Evolutionary conservation across 2,113 vertebrate species (phyloP).

Genomic region (Lutjanus erythropterus): DNA sequence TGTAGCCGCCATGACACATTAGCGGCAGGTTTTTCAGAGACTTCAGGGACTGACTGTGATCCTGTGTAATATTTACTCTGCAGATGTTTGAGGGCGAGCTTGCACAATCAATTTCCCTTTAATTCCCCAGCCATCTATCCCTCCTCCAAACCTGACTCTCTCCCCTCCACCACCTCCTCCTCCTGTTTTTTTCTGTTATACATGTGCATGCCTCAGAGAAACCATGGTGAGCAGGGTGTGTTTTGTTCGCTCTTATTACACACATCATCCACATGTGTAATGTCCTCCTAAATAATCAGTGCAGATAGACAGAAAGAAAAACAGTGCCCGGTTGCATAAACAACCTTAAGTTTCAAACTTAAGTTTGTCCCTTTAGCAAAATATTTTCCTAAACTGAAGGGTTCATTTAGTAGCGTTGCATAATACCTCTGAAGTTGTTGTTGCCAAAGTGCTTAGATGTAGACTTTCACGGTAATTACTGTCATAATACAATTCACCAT

Average conservation of each 20-base stretch:
- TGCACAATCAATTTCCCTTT: slow-evolving; percentile 81
- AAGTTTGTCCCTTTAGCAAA: too few relatives aligned
- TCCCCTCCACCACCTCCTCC: not conserved
- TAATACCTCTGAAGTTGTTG: too few relatives aligned
- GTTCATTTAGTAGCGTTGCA: too few relatives aligned
- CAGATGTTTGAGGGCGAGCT: slow-evolving; percentile 81
- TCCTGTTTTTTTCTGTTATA: slow-evolving; percentile 50
- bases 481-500: too few relatives aligned
- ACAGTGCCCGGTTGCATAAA: too few relatives aligned
- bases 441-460: too few relatives aligned
- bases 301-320: slow-evolving; percentile 34
- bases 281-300: slow-evolving; percentile 56
- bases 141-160: slow-evolving; percentile 48
- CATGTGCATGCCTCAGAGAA: slow-evolving; percentile 74
- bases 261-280: slow-evolving; percentile 65
- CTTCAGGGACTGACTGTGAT: slow-evolving; percentile 58
- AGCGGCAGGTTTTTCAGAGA: slow-evolving; percentile 14
- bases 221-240: slow-evolving; percentile 74
- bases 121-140: slow-evolving; percentile 68
- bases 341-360: too few relatives aligned
- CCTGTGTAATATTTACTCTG: slow-evolving; percentile 71
- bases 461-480: too few relatives aligned
- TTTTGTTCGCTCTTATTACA: slow-evolving; percentile 72
- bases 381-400: too few relatives aligned
- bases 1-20: slow-evolving; percentile 30